Conservation (phyloP, 2,797 vertebrate species). For the Stomatorhinus walkeri region DNA sequence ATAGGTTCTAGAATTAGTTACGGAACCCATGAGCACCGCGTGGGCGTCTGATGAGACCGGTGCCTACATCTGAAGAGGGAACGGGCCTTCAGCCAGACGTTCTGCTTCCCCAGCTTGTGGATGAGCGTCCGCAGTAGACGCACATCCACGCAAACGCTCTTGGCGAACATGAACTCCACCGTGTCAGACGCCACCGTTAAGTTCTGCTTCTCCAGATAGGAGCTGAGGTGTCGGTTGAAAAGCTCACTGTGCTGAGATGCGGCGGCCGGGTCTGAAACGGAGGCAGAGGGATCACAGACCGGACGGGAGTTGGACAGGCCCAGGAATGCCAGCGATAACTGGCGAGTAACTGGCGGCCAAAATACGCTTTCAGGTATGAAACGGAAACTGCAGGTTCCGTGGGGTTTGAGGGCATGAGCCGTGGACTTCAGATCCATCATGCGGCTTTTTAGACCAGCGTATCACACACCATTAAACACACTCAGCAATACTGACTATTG, state of each 20-base stretch:
- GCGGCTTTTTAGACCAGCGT: background rate
- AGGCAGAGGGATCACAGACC: background rate
- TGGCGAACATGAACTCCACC: conserved; percentile 77
- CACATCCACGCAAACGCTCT: conserved; percentile 65
- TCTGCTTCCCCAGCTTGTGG: conserved; percentile 77
- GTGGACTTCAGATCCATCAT: background rate
- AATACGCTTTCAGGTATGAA: background rate
- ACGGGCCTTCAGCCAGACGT: conserved; percentile 79
- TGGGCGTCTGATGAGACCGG: background rate
- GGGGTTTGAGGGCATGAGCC: background rate
- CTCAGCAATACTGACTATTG: background rate
- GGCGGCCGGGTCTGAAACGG: conserved; percentile 55
- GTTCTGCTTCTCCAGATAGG: conserved; percentile 70
- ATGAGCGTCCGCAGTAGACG: conserved; percentile 69
- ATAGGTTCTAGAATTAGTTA: background rate
- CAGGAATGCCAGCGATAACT: background rate
- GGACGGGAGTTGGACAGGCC: background rate
- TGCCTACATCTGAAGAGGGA: conserved; percentile 79
- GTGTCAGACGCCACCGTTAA: conserved; percentile 71
- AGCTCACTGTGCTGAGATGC: conserved; percentile 59
- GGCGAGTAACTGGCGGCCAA: background rate
- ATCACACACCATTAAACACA: background rate
- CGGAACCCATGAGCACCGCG: background rate
- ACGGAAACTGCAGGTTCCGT: background rate
- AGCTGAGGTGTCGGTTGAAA: conserved; percentile 74